Conservation (phyloP, 2,888 invertebrate genomes). For the Thera obeliscata region DNA sequence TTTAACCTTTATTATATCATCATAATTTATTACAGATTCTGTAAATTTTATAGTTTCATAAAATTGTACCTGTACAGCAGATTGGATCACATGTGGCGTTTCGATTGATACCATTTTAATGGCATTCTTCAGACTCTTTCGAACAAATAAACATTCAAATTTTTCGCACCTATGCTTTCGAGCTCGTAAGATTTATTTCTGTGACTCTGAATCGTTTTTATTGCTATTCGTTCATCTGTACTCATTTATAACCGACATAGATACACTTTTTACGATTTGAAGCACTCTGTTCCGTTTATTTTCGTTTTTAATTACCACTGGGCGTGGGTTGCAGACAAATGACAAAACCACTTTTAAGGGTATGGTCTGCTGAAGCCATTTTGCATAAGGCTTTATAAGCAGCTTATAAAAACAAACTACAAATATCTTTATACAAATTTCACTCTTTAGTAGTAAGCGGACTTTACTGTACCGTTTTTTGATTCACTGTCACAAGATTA, state of each 20-base stretch:
- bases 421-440: background rate
- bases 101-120: slow-evolving; percentile 65
- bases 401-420: background rate
- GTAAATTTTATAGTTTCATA: slow-evolving; percentile 65
- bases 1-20: slow-evolving; percentile 61
- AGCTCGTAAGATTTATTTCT: slow-evolving; percentile 80
- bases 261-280: slow-evolving; percentile 83
- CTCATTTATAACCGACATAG: slow-evolving; percentile 83
- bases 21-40: slow-evolving; percentile 71
- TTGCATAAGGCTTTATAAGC: background rate
- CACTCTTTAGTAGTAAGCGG: background rate
- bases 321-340: slow-evolving; percentile 76
- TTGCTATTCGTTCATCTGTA: slow-evolving; percentile 80
- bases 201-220: slow-evolving; percentile 81
- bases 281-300: slow-evolving; percentile 84
- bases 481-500: slow-evolving; percentile 53
- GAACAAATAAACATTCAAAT: slow-evolving; percentile 57
- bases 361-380: slow-evolving; percentile 9
- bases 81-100: slow-evolving; percentile 68
- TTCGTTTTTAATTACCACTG: slow-evolving; percentile 84
- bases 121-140: slow-evolving; percentile 57
- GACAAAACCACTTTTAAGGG: slow-evolving; percentile 66
- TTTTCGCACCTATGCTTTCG: slow-evolving; percentile 71
- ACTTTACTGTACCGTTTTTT: background rate
- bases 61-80: slow-evolving; percentile 57